Base-by-base conservation (phyloP, 30 jellyfish, hydroid and myxozoan species). In the Euphysa ruthae region DNA sequence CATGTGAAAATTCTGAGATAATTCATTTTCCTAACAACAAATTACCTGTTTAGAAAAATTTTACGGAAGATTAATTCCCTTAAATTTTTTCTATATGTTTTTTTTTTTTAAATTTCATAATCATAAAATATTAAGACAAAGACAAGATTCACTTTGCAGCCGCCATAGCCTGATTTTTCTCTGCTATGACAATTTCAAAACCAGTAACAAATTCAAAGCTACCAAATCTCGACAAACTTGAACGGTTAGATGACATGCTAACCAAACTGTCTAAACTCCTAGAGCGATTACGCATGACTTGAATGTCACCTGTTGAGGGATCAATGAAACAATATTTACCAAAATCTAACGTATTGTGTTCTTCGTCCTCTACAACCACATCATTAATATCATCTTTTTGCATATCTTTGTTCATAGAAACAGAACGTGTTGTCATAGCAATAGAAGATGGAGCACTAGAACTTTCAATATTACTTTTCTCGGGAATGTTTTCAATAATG, bases 201-300 rank as follows among this genome's bases (percentile, higher is more conserved):
- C 81, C 85, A 4, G 97, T 88, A 49, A 88, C 97, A 56, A 88
- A 74, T 49, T 88, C 97, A 35, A 63, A 88, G 82, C 97, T 88
- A 28, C 97, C 97, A 34, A 57, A 79, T 33, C 85, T 43, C 3
- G 94, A 88, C 78, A 88, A 20, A 1, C 93, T 70, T 30, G 91
- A 57, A 30, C 97, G 82, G 32, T 52, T 68, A 0, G 97, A 88
- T 0, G 82, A 61, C 28, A 64, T 35, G 75, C 94, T 78, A 15
- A 77, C 82, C 35, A 88, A 63, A 28, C 97, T 88, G 79, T 88
- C 94, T 56, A 88, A 64, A 46, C 97, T 88, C 43, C 97, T 71
- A 16, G 97, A 88, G 12, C 94, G 61, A 12, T 79, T 83, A 49
- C 92, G 51, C 64, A 88, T 35, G 28, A 49, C 75, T 78, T 28